Percentiles rank a stretch among this genome's conserved stretches.
Conservation (phyloP, 2,888 invertebrate genomes). For the Callinectes sapidus region DNA sequence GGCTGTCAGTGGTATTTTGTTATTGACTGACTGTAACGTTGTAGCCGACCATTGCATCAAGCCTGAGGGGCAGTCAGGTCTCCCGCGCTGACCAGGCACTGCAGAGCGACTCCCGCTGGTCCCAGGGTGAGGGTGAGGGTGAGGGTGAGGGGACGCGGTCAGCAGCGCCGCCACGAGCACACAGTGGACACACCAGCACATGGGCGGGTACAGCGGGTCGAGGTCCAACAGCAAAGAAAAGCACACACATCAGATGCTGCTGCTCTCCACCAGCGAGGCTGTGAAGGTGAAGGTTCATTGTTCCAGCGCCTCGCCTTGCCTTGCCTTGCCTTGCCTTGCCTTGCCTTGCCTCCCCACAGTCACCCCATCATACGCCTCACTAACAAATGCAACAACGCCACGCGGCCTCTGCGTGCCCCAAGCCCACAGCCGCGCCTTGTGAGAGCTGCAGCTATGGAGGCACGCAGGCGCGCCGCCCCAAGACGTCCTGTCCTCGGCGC, state of each 20-base stretch:
- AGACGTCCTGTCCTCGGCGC: not conserved
- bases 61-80: not conserved
- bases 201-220: not conserved
- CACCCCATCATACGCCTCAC: not conserved
- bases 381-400: not conserved
- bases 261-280: not conserved
- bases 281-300: constrained; percentile 34
- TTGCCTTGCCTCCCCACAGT: not conserved
- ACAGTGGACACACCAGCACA: not conserved
- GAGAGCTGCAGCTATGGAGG: not conserved
- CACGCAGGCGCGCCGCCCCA: not conserved
- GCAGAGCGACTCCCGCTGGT: not conserved
- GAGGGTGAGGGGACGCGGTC: not conserved
- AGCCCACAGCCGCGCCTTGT: not conserved
- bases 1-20: no score
- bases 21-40: no score
- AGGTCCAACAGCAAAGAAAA: not conserved
- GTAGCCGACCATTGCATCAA: no score
- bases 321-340: not conserved
- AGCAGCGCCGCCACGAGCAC: not conserved
- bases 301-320: not conserved
- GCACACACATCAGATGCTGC: not conserved
- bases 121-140: not conserved
- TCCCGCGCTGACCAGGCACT: not conserved
- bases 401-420: not conserved